Conservation (phyloP, 2,888 invertebrate genomes). For the Epinotia ramella region DNA sequence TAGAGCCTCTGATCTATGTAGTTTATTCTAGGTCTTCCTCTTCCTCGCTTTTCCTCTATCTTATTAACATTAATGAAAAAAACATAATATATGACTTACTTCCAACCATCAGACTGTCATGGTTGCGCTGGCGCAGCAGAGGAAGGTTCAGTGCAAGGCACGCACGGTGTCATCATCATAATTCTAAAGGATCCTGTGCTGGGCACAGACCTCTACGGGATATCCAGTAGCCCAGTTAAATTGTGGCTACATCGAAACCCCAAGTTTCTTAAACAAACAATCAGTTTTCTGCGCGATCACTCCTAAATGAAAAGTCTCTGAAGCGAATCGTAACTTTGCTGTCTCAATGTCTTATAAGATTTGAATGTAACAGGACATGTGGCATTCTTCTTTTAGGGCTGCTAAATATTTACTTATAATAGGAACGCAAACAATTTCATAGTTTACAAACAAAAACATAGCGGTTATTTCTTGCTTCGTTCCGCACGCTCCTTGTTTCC, state of each 20-base stretch:
- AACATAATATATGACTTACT: too few species aligned
- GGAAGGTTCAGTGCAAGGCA: too few species aligned
- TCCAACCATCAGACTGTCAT: too few species aligned
- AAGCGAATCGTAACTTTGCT: neutral
- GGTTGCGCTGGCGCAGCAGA: too few species aligned
- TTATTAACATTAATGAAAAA: too few species aligned
- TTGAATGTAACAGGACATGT: neutral
- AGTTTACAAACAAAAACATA: slow-evolving; percentile 63
- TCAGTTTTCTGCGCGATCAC: neutral
- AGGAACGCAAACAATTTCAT: slow-evolving; percentile 64
- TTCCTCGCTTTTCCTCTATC: too few species aligned
- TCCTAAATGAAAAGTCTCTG: slow-evolving; percentile 5
- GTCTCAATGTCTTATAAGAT: neutral
- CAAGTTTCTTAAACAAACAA: slow-evolving; percentile 23
- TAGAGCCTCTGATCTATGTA: too few species aligned
- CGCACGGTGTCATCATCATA: neutral
- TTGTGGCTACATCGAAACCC: neutral
- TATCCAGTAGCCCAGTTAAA: too few species aligned
- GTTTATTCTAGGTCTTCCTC: too few species aligned
- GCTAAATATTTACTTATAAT: slow-evolving; percentile 36
- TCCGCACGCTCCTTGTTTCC: slow-evolving; percentile 74
- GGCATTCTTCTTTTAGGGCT: neutral
- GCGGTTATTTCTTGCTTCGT: slow-evolving; percentile 65
- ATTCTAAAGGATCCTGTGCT: too few species aligned
- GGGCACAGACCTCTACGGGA: too few species aligned